Evolutionary conservation across 2,888 invertebrate genomes (phyloP).

Genomic region (Mallateleia sp.): DNA sequence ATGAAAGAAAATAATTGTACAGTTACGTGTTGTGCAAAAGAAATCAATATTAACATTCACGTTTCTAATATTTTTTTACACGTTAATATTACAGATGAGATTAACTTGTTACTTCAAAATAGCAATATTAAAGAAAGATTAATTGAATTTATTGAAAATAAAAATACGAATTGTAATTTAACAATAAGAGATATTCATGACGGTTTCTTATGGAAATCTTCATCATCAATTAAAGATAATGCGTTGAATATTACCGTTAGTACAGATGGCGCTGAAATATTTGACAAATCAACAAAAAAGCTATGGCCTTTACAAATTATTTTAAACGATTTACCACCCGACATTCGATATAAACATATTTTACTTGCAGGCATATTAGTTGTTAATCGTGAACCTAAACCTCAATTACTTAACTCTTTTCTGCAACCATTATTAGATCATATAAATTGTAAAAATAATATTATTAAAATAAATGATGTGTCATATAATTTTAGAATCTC

Average conservation of each 20-base stretch:
- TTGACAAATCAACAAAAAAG: slow-evolving; percentile 33
- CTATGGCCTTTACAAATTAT: slow-evolving; percentile 39
- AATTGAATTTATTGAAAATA: background rate
- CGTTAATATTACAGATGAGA: background rate
- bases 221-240: background rate
- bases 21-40: slow-evolving; percentile 2
- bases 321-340: slow-evolving; percentile 19
- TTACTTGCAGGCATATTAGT: background rate
- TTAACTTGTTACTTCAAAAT: slow-evolving; percentile 12
- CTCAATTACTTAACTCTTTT: background rate
- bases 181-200: slow-evolving; percentile 1
- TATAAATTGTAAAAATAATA: no score
- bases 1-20: background rate
- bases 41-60: background rate
- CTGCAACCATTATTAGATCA: no score
- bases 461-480: no score
- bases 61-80: background rate
- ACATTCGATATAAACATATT: slow-evolving; percentile 5
- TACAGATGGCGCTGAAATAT: slow-evolving; percentile 35
- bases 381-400: background rate
- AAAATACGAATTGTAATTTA: background rate
- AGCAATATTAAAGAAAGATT: slow-evolving; percentile 12
- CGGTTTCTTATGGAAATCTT: background rate
- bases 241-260: slow-evolving; percentile 14
- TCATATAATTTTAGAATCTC: no score